Conservation (phyloP, 1,140 invertebrate species). For the Meloidogyne exigua region DNA sequence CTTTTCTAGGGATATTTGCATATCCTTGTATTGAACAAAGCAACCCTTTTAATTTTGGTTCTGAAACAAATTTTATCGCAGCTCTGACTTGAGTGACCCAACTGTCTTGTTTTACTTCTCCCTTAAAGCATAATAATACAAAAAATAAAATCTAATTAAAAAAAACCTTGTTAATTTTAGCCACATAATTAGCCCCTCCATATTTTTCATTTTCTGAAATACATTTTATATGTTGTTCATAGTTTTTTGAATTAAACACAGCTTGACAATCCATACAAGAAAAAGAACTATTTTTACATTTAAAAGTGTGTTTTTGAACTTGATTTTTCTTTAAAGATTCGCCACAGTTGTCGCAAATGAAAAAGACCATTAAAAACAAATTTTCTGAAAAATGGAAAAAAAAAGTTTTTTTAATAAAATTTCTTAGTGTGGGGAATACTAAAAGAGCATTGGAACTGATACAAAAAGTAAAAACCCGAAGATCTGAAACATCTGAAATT, state of each 20-base stretch:
- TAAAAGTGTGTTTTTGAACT: slow-evolving; percentile 80
- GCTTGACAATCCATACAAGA: slow-evolving; percentile 85
- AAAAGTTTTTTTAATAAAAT: too few species aligned
- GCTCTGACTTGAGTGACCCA: slow-evolving; percentile 81
- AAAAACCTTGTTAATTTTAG: slow-evolving; percentile 68
- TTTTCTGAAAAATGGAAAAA: too few species aligned
- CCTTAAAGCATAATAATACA: slow-evolving; percentile 74
- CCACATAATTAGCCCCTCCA: slow-evolving; percentile 77
- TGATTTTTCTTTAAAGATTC: slow-evolving; percentile 83
- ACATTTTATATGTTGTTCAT: slow-evolving; percentile 82
- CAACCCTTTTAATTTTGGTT: slow-evolving; percentile 69
- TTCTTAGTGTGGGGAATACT: too few species aligned
- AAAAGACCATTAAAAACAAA: slow-evolving; percentile 80
- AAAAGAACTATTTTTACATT: slow-evolving; percentile 66
- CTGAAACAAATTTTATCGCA: slow-evolving; percentile 71
- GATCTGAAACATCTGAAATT: too few species aligned
- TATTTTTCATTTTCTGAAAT: slow-evolving; percentile 86
- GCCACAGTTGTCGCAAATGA: slow-evolving; percentile 84
- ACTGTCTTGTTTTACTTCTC: slow-evolving; percentile 81
- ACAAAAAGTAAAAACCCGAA: too few species aligned
- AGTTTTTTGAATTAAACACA: slow-evolving; percentile 74
- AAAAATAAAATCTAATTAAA: background rate
- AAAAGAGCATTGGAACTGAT: too few species aligned
- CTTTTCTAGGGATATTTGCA: slow-evolving; percentile 87
- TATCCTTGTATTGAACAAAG: slow-evolving; percentile 74